Evolutionary conservation across 2,113 vertebrate species (phyloP).

Genomic region (Microtus oregoni): DNA sequence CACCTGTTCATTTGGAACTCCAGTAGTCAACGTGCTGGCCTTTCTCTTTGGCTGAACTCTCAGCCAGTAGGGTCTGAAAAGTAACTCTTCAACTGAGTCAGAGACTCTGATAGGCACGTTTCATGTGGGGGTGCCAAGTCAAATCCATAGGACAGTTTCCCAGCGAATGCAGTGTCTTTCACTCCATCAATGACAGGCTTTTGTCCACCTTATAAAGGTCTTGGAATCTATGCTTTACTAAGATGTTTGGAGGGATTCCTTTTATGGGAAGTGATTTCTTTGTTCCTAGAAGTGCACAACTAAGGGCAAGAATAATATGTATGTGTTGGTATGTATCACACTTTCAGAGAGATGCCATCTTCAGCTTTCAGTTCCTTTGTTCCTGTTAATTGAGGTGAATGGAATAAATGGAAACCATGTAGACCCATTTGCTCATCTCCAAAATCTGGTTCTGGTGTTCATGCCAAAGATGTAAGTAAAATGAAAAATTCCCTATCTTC

Average conservation of each 20-base stretch:
- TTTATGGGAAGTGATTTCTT: constrained; percentile 79
- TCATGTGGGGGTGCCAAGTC: constrained; percentile 62
- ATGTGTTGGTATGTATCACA: constrained; percentile 59
- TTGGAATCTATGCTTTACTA: constrained; percentile 87
- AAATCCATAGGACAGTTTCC: background rate
- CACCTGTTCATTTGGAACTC: constrained; percentile 42
- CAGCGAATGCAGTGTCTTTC: background rate
- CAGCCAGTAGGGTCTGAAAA: constrained; percentile 85
- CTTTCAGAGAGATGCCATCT: constrained; percentile 83
- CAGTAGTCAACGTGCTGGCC: background rate
- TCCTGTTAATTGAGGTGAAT: constrained; percentile 81
- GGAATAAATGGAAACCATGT: constrained; percentile 91
- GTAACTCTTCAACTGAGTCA: constrained; percentile 87
- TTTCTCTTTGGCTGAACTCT: constrained; percentile 74
- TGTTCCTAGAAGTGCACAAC: constrained; percentile 88
- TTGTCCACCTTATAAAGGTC: constrained; percentile 79
- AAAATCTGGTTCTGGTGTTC: constrained; percentile 85
- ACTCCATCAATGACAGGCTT: background rate
- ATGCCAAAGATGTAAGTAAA: constrained; percentile 88
- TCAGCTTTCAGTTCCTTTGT: constrained; percentile 64
- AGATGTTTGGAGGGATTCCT: constrained; percentile 64
- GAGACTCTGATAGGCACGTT: constrained; percentile 79
- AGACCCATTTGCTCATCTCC: constrained; percentile 80
- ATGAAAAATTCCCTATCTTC: constrained; percentile 90
- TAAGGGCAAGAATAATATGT: constrained; percentile 89